phyloP scores from a whole-genome alignment of 2,888 invertebrate species.

The Alloscopus bannaensis region DNA sequence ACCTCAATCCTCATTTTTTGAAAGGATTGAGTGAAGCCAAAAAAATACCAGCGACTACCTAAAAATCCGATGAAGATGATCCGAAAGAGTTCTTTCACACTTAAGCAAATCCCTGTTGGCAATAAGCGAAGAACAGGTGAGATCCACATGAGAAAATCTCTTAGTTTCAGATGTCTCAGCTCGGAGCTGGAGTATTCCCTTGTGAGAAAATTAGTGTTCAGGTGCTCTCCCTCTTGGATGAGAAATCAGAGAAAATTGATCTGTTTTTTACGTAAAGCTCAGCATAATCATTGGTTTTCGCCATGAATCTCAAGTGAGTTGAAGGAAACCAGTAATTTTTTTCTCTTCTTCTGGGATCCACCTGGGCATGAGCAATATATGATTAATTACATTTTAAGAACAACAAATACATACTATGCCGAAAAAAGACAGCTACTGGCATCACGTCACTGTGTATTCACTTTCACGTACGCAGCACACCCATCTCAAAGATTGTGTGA shows the following conservation, averaged over 20 bases:
- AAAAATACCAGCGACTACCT: too few species aligned
- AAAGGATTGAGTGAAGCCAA: too few species aligned
- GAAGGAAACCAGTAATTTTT: background rate
- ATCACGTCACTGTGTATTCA: too few species aligned
- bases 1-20: too few species aligned
- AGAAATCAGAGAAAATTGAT: background rate
- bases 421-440: too few species aligned
- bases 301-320: background rate
- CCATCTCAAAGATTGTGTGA: too few species aligned
- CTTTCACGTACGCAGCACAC: too few species aligned
- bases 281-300: background rate
- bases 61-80: too few species aligned
- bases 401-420: too few species aligned
- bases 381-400: slow-evolving; percentile 19
- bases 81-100: too few species aligned
- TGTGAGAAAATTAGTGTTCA: background rate
- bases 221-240: too few species aligned
- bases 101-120: too few species aligned
- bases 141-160: background rate
- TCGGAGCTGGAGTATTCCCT: background rate
- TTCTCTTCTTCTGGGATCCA: background rate
- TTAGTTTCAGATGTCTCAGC: background rate
- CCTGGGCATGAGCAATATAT: slow-evolving; percentile 4
- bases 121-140: background rate
- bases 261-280: background rate